Evolutionary conservation across 2,888 invertebrate genomes (phyloP), one percentile per base, ranked within the genome.

Genomic region (Craniophora ligustri): DNA sequence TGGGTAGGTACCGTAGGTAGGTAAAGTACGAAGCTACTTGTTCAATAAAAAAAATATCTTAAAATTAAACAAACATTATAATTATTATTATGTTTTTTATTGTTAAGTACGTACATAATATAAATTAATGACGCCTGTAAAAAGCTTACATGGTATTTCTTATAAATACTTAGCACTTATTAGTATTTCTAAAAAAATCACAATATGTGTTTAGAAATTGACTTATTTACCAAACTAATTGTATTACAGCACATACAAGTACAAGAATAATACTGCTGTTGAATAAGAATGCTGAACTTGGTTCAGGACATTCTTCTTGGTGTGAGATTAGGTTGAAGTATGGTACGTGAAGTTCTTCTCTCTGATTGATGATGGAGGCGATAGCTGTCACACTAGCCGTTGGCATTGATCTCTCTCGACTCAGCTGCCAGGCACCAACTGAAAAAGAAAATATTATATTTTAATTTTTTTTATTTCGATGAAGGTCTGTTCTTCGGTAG

Each of bases 341-440:
- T 0, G 76, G 77, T 5, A 82, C 79, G 50, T 86, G 68, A 0
- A 92, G 71, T 48, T 91, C 92, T 5, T 75, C 61, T 19, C 85
- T 75, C 0, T 26, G 35, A 0, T 40, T 28, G 49, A 89, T 85
- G 45, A 81, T 63, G 0, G 3, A 3, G 49, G 80, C 69, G 50
- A 92, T 87, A 5, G 75, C 77, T 0, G 66, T 4, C 0, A 28
- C 55, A 0, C 79, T 81, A 0, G 54, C 48, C 0, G 28, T 15
- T 0, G 83, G 55, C 67, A 91, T 55, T 0, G 72, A 59, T 0
- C 90, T 77, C 0, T 70, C 72, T 3, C 92, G 81, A 55, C 93
- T 93, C 5, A 93, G 74, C 64, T 88, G 90, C 87, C 89, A 89
- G 3, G 78, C 87, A n/a, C 82, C 81, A 40, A 93, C 93, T 93